Evolutionary conservation across 1,140 invertebrate genomes (phyloP), one percentile per base, ranked within the genome.

Genomic region (Zaprionus lachaisei): DNA sequence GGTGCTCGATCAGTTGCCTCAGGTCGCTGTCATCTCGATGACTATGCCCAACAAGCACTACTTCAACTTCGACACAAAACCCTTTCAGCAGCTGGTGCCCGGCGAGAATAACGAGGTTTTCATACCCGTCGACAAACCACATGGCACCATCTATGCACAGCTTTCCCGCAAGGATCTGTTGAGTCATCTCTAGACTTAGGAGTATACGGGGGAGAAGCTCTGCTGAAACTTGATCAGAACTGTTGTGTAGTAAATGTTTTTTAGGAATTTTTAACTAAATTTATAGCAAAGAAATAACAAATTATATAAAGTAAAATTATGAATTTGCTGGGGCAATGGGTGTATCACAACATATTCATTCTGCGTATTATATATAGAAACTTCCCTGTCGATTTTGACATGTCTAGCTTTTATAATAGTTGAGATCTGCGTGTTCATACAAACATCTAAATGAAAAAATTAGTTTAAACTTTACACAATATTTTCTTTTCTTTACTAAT

Each of bases 31-130:
- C 77, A 95, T 97, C 31, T 95, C 95, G 67, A 96, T 97, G 94
- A 94, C 94, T 63, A 95, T 97, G 95, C 96, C 96, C 0, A 97
- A 97, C 86, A 96, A 96, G 80, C 96, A 97, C 92, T 97, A 97
- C 84, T 95, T 96, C 74, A 94, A 95, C 63, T 94, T 96, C 17
- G 96, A 97, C 87, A 94, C 96, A 41, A 95, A 95, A 22, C 95
- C 95, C 75, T 97, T 97, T 92, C 93, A 94, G 4, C 94, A 94
- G 20, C 83, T 96, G 14, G 94, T 94, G 4, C 94, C 94, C 5
- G 94, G 94, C 0, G 94, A 94, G 20, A 95, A 95, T 54, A 94
- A 96, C 78, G 95, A 96, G 72, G 96, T 97, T 15, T 96, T 96
- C 81, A 94, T 96, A 28, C 96, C 96, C 9, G 94, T 95, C 17